Base-by-base conservation (phyloP, 2,113 vertebrate species). In the Festucalex cinctus region DNA sequence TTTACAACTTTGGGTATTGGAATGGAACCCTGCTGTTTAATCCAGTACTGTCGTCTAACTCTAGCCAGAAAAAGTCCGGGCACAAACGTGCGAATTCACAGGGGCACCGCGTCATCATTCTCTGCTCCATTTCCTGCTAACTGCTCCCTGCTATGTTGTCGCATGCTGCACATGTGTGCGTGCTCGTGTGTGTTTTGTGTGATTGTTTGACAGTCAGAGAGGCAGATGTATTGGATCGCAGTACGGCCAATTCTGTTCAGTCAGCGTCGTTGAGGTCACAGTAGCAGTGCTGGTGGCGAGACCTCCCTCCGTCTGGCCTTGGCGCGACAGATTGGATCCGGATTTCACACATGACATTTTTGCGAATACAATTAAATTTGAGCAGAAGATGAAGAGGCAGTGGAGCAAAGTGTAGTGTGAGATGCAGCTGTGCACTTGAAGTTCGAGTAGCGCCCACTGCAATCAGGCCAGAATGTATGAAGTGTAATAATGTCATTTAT, bases 121-220 rank as follows among this genome's bases (percentile, higher is more conserved):
- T 72, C 51, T 39, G 80, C 87, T 78, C 83, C 74, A 85, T 85
- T 88, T 87, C 77, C 62, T 63, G 35, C 78, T 85, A 84, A 87
- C 83, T 80, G 77, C 82, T 87, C 57, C 81, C 67, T 56, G 70
- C 46, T 70, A 44, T 64, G 68, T 63, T 62, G 54, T 51, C 54
- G 63, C 78, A 68, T 72, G 69, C 81, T 68, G 70, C 79, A 24
- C 80, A 85, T 83, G 53, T 66, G 22, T 57, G 22, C 51, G 53
- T 65, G 48, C 56, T 17, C 51, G 53, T 66, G 28, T 41, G 4
- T 39, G 28, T 35, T 66, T 2, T 41, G 4, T 39, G 28, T 35
- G 43, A 9, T 61, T 69, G 68, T 65, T 51, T 51, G n/a, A 51
- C 48, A 9, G 9, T 9, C 48, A 51, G 65, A 12, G 65, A 66